phyloP scores from a whole-genome alignment of 2,797 vertebrate genomes.

The Neosilurus hyrtlii region DNA sequence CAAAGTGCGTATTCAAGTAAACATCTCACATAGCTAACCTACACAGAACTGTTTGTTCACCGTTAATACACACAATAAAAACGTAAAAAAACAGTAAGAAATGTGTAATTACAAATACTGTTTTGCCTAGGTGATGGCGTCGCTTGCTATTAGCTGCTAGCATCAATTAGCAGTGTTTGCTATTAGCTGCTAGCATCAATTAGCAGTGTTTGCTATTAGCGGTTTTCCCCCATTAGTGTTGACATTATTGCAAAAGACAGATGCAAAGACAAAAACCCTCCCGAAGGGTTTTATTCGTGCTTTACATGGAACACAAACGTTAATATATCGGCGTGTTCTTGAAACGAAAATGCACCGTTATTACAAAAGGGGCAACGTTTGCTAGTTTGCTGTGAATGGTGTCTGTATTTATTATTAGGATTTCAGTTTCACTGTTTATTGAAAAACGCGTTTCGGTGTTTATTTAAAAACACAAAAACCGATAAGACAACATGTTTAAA shows the following conservation, averaged over 20 bases:
- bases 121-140: not conserved
- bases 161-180: not conserved
- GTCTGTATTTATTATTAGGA: not conserved
- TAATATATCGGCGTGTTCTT: no score
- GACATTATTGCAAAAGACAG: no score
- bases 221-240: no score
- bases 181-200: conserved; percentile 5
- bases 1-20: not conserved
- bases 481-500: not conserved
- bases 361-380: not conserved
- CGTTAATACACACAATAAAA: not conserved
- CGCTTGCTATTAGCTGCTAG: conserved; percentile 6
- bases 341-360: not conserved
- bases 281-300: not conserved
- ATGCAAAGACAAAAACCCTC: no score
- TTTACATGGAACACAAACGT: not conserved
- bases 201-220: not conserved
- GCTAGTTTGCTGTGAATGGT: not conserved
- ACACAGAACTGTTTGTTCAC: not conserved
- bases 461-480: not conserved
- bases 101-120: not conserved
- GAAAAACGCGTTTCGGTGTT: no score
- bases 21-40: not conserved
- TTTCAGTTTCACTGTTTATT: not conserved
- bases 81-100: not conserved